These are phyloP conservation scores for Sialis fuliginosa DNA, from an alignment of 2,888 invertebrate genomes.

Conservation along the genomic window DNA sequence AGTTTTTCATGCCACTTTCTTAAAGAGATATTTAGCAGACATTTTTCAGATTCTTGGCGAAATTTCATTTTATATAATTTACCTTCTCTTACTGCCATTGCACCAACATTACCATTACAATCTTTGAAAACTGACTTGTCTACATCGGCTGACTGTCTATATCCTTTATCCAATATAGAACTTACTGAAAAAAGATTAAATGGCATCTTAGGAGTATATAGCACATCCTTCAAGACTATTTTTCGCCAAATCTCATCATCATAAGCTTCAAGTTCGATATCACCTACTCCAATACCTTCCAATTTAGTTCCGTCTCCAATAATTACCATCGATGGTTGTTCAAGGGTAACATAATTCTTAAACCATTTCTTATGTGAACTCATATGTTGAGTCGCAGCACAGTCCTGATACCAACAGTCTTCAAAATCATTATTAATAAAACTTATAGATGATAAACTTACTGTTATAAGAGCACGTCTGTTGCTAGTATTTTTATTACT, in stretches of 20 bases:
- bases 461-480: constrained; percentile 6
- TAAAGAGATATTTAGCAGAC: constrained; percentile 9
- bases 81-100: constrained; percentile 10
- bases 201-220: constrained; percentile 6
- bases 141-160: constrained; percentile 10
- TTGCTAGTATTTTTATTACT: neutral
- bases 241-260: constrained; percentile 12
- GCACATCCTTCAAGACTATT: constrained; percentile 2
- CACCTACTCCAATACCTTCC: constrained; percentile 12
- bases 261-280: constrained; percentile 13
- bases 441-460: constrained; percentile 6
- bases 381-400: constrained; percentile 8
- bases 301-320: constrained; percentile 12
- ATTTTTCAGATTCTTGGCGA: constrained; percentile 7
- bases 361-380: constrained; percentile 3
- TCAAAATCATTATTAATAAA: neutral
- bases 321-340: constrained; percentile 4
- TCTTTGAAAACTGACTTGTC: constrained; percentile 10
- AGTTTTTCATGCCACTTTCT: constrained; percentile 15
- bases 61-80: constrained; percentile 12
- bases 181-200: constrained; percentile 12
- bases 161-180: constrained; percentile 11
- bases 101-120: constrained; percentile 7
- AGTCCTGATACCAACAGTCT: constrained; percentile 5
- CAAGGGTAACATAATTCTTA: neutral